Evolutionary conservation across 2,113 vertebrate genomes (phyloP).

Genomic region (Cryptotis parvus): DNA sequence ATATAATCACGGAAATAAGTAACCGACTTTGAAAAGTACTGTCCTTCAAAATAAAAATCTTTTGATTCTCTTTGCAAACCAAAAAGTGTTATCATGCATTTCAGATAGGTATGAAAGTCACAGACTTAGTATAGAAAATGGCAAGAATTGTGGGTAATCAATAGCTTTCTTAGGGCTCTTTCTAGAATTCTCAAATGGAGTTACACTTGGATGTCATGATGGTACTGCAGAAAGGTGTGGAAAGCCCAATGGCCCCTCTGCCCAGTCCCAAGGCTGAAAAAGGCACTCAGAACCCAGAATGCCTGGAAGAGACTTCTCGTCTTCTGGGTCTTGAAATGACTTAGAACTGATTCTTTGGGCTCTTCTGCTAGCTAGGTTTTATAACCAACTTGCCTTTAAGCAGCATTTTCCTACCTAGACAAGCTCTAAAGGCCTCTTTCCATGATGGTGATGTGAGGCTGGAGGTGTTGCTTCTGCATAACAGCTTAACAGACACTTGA

Average conservation of each 20-base stretch:
- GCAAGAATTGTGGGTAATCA: neutral
- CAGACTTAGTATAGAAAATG: neutral
- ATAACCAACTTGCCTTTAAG: neutral
- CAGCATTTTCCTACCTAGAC: neutral
- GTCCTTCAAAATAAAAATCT: conserved; percentile 5
- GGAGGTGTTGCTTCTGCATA: fast-evolving
- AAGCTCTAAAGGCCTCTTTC: neutral
- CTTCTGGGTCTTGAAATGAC: neutral
- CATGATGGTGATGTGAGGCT: fast-evolving
- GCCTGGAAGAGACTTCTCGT: neutral
- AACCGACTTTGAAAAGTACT: conserved; percentile 15
- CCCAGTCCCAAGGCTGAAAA: too few relatives aligned
- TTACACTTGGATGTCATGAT: neutral
- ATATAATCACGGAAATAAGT: neutral
- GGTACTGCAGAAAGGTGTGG: neutral
- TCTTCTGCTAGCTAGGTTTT: neutral
- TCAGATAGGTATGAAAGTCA: neutral
- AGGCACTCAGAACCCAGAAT: neutral
- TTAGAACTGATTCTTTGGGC: neutral
- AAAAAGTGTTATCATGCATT: neutral
- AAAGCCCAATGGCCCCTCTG: too few relatives aligned
- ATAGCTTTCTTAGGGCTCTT: neutral
- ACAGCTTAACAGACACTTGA: neutral
- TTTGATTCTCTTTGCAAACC: neutral
- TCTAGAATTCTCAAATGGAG: neutral